Conservation (phyloP, 2,888 invertebrate genomes). For the Himalopsyche japonica region DNA sequence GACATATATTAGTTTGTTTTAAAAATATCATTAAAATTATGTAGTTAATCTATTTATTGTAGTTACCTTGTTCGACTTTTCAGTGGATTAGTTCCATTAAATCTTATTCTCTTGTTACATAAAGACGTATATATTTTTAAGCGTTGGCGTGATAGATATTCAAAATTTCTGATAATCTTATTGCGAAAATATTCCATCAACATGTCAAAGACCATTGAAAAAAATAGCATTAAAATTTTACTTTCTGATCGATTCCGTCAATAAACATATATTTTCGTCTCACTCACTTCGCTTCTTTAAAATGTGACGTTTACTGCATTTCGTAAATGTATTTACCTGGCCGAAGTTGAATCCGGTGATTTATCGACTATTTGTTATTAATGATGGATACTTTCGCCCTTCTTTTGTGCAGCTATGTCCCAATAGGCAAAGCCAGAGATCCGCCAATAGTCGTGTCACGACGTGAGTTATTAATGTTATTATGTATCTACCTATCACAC, state of each 20-base stretch:
- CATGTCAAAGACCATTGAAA: no score
- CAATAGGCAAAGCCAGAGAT: background rate
- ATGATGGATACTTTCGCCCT: background rate
- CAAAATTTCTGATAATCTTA: no score
- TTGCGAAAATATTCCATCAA: no score
- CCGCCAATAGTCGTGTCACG: constrained; percentile 15
- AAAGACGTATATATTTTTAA: no score
- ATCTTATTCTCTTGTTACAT: no score
- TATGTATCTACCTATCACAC: background rate
- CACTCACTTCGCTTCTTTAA: background rate
- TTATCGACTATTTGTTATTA: background rate
- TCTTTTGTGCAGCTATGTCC: background rate
- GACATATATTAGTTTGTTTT: no score
- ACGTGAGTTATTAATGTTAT: constrained; percentile 10
- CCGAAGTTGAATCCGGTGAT: background rate
- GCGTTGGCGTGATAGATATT: no score
- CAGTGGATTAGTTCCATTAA: no score
- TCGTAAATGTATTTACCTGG: background rate
- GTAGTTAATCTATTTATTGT: no score
- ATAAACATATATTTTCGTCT: background rate
- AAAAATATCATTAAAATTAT: no score
- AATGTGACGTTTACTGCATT: background rate
- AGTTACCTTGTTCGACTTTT: no score
- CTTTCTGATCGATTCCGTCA: background rate
- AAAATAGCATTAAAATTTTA: background rate